Percentiles rank a stretch among this genome's conserved stretches.
Conservation (phyloP, 2,113 vertebrate genomes). For the Athene cunicularia region DNA sequence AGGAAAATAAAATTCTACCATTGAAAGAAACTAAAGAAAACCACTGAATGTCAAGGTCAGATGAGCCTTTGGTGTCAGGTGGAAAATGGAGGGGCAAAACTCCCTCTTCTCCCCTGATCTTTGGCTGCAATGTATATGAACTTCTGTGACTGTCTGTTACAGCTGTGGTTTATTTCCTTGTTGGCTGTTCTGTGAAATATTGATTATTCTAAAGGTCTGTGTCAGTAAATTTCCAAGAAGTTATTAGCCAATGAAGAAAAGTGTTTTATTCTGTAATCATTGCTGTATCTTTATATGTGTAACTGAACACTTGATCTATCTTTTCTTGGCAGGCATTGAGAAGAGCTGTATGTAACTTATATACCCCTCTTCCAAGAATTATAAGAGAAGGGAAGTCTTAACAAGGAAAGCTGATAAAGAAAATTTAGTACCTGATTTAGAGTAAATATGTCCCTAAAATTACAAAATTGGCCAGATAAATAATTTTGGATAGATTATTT, state of each 20-base stretch:
- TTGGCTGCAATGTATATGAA: neutral
- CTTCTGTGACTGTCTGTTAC: neutral
- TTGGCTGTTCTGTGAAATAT: neutral
- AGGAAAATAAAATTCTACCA: neutral
- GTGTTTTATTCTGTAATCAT: neutral
- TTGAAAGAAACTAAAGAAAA: neutral
- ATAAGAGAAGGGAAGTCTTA: neutral
- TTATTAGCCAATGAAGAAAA: neutral
- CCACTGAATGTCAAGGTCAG: neutral
- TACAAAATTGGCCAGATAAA: neutral
- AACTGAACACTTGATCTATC: neutral
- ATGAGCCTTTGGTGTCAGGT: neutral
- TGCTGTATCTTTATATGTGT: neutral
- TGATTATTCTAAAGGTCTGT: slow-evolving; percentile 1
- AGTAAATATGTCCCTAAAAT: neutral
- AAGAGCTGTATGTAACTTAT: neutral
- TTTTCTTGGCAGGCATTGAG: neutral
- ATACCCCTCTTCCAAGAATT: neutral
- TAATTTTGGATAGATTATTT: neutral
- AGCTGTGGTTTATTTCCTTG: neutral
- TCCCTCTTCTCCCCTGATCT: neutral
- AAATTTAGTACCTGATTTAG: neutral
- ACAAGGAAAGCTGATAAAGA: neutral
- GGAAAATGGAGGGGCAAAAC: neutral
- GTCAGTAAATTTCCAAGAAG: slow-evolving; percentile 16